Percentiles rank a stretch among this genome's conserved stretches.
These are phyloP conservation scores for Thamnophis sirtalis DNA, from an alignment of 2,113 vertebrate genomes.

Conservation along the genomic window DNA sequence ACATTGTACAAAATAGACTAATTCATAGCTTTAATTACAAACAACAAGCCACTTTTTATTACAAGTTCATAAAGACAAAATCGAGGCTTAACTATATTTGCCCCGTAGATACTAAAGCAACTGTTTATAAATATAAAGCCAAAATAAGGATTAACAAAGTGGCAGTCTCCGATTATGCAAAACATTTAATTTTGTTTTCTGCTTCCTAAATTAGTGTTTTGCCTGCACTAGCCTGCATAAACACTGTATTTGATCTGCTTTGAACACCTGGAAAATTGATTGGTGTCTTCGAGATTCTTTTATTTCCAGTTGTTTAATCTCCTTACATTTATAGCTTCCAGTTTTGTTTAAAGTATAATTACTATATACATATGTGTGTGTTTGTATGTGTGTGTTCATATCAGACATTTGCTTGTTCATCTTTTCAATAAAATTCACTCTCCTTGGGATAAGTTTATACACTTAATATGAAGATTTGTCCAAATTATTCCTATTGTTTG, in stretches of 20 bases:
- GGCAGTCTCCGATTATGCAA: not conserved
- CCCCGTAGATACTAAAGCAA: not conserved
- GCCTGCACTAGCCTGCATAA: not conserved
- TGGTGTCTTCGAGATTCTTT: not conserved
- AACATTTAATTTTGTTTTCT: not conserved
- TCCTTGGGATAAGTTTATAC: not conserved
- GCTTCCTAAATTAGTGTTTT: not conserved
- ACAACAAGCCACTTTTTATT: not conserved
- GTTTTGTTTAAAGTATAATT: not conserved
- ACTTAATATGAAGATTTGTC: not conserved
- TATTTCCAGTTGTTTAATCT: not conserved
- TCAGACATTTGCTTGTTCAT: not conserved
- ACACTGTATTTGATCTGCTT: not conserved
- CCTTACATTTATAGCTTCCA: not conserved
- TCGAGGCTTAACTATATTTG: not conserved
- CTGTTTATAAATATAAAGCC: not conserved
- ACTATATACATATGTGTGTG: not conserved
- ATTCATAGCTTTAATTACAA: not conserved
- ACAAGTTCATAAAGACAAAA: not conserved
- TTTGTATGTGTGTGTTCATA: not conserved
- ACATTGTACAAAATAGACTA: not conserved
- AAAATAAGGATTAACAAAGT: not conserved
- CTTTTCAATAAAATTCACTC: not conserved
- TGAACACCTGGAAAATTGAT: not conserved
- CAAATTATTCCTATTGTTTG: not conserved